phyloP scores from a whole-genome alignment of 2,888 invertebrate species.

The Trachelus troglodyta region DNA sequence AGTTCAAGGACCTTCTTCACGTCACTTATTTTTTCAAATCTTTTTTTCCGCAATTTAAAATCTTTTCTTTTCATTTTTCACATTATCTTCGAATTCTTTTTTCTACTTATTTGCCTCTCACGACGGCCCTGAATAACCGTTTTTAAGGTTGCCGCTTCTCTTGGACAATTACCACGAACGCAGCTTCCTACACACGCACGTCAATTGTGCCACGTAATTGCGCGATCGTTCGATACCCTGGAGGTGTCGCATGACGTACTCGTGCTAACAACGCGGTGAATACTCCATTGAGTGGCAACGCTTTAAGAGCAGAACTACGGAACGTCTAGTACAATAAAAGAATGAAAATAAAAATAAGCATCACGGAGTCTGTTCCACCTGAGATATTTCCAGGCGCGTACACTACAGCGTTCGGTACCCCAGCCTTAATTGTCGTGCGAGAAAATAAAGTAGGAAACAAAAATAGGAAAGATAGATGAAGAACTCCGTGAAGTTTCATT shows the following conservation, averaged over 20 bases:
- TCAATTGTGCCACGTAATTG: not conserved
- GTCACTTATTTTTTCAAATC: not conserved
- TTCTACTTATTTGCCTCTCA: not conserved
- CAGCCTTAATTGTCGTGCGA: not conserved
- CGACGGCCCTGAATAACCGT: not conserved
- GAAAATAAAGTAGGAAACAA: not conserved
- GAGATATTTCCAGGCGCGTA: not conserved
- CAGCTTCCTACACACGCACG: not conserved
- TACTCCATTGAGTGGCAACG: not conserved
- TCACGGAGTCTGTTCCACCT: not conserved
- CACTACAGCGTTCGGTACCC: not conserved
- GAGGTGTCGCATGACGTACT: not conserved
- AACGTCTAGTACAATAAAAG: not conserved
- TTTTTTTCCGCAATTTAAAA: not conserved
- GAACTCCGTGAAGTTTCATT: not conserved
- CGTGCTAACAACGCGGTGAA: not conserved
- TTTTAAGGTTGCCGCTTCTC: not conserved
- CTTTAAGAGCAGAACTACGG: not conserved
- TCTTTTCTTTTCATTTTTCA: not conserved
- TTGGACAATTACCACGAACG: not conserved
- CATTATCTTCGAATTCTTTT: not conserved
- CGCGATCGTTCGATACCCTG: not conserved
- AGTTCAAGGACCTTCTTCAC: not conserved
- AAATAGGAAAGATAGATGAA: not conserved
- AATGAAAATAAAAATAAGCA: not conserved